Percentiles rank a stretch among this genome's conserved stretches.
These are phyloP conservation scores for Catamblyrhynchus diadema DNA, from an alignment of 2,797 vertebrate species.

Conservation along the genomic window DNA sequence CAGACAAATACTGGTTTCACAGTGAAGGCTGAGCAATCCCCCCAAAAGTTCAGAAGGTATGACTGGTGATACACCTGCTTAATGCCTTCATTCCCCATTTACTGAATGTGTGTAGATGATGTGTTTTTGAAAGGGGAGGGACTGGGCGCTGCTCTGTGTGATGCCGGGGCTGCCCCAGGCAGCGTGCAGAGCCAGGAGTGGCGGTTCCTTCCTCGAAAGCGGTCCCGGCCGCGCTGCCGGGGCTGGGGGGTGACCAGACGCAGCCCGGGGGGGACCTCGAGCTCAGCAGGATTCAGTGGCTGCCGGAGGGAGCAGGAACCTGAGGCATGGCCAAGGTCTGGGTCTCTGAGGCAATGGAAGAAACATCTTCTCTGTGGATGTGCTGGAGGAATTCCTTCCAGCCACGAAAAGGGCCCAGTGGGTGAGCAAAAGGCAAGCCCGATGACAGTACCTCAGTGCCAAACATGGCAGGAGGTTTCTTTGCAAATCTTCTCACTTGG, in stretches of 20 bases:
- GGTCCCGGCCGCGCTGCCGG: rapidly evolving
- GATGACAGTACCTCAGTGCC: neutral
- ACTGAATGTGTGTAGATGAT: neutral
- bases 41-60: neutral
- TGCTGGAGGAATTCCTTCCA: neutral
- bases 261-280: neutral
- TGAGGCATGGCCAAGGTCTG: neutral
- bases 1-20: neutral
- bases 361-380: neutral
- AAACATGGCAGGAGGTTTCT: neutral
- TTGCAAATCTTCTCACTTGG: neutral
- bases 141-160: neutral
- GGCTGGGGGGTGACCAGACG: rapidly evolving
- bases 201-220: neutral
- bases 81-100: neutral
- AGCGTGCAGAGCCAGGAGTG: neutral
- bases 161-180: neutral
- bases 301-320: neutral
- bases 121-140: neutral
- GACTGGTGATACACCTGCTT: neutral
- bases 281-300: neutral
- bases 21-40: neutral
- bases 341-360: neutral
- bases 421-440: neutral
- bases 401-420: rapidly evolving